Conservation (phyloP, 2,113 vertebrate species). For the Kryptolebias marmoratus region DNA sequence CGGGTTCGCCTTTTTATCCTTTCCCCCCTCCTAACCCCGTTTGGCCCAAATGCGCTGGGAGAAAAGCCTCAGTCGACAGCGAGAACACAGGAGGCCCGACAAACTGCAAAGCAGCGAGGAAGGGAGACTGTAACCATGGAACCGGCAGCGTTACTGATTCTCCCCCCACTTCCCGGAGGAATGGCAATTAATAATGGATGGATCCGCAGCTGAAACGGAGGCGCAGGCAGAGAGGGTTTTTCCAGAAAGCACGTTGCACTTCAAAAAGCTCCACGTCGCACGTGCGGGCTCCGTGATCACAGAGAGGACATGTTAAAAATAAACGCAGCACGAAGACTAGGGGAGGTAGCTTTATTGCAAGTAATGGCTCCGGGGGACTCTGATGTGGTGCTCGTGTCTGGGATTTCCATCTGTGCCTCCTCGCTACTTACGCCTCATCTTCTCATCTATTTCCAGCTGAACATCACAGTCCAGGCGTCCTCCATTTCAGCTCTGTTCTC, state of each 20-base stretch:
- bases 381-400: constrained; percentile 28
- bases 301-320: constrained; percentile 34
- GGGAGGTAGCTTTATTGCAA: constrained; percentile 31
- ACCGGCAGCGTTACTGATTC: constrained; percentile 36
- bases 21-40: constrained; percentile 21
- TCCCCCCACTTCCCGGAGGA: constrained; percentile 47
- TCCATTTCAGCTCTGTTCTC: neutral
- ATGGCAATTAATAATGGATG: constrained; percentile 75
- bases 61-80: constrained; percentile 54
- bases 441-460: constrained; percentile 21
- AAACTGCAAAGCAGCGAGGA: constrained; percentile 27
- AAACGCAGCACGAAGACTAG: constrained; percentile 14
- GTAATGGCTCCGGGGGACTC: constrained; percentile 25
- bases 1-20: constrained; percentile 26
- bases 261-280: constrained; percentile 35
- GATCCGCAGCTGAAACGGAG: constrained; percentile 49
- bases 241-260: constrained; percentile 33
- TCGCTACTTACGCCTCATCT: constrained; percentile 15
- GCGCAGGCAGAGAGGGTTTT: constrained; percentile 34
- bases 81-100: constrained; percentile 28
- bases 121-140: constrained; percentile 55
- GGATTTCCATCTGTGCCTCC: constrained; percentile 31
- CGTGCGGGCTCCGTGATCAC: constrained; percentile 21
- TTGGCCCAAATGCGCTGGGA: constrained; percentile 16
- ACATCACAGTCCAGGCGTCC: neutral